phyloP scores from a whole-genome alignment of 2,888 invertebrate genomes.

The Cephus nigrinus region DNA sequence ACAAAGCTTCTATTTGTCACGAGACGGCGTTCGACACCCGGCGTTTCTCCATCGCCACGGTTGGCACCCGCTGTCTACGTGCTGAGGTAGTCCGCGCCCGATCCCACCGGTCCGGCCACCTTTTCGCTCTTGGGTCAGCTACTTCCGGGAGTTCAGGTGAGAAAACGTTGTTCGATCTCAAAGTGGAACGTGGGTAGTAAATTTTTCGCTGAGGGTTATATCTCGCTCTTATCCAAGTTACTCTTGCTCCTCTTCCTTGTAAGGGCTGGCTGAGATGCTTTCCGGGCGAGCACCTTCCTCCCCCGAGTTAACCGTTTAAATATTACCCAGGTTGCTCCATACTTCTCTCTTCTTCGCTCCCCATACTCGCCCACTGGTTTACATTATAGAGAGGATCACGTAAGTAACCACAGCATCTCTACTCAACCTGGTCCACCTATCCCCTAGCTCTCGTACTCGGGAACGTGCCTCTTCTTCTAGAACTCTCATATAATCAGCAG shows the following conservation, averaged over 20 bases:
- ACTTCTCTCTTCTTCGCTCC: constrained; percentile 2
- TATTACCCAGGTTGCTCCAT: not conserved
- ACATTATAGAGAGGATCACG: constrained; percentile 54
- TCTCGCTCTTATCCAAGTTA: not conserved
- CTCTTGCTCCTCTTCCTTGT: not conserved
- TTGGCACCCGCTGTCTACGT: not conserved
- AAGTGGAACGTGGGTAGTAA: not conserved
- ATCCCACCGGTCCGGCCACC: constrained; percentile 27
- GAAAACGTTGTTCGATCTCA: not conserved
- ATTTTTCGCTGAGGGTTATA: not conserved
- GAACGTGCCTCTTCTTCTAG: constrained; percentile 42
- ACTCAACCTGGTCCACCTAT: constrained; percentile 26
- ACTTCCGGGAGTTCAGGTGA: not conserved
- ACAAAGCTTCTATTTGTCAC: constrained; percentile 66
- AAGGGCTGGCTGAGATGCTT: not conserved
- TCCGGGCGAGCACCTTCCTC: not conserved
- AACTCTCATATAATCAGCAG: constrained; percentile 59
- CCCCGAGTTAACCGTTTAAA: not conserved
- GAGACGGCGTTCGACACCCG: constrained; percentile 53
- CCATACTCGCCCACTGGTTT: constrained; percentile 22
- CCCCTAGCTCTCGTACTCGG: no score
- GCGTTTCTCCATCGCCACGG: constrained; percentile 25
- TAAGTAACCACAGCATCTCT: constrained; percentile 48
- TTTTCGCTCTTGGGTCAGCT: not conserved
- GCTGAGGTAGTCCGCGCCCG: constrained; percentile 15